Percentiles rank a stretch among this genome's conserved stretches.
Conservation (phyloP, 92 coral and sea anemone species). For the Actinostola sp. region DNA sequence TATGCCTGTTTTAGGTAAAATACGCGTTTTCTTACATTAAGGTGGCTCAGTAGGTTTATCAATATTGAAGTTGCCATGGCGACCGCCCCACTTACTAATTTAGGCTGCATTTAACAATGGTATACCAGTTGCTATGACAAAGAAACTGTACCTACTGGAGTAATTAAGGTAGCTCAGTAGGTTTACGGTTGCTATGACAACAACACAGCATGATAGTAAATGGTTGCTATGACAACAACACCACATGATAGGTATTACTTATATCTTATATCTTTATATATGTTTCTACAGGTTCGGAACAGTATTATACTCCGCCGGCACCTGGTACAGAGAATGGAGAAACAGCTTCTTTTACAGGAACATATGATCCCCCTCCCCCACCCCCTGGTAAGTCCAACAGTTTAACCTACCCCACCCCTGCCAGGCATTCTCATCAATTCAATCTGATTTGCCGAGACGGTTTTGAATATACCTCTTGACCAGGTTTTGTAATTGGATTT, state of each 20-base stretch:
- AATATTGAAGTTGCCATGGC: not conserved
- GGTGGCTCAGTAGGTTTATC: not conserved
- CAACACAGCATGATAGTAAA: no score
- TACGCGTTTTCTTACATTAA: no score
- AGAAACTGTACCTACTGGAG: no score
- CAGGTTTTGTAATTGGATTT: not conserved
- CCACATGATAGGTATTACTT: not conserved
- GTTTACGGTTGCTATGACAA: no score
- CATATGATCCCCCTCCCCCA: slow-evolving; percentile 81
- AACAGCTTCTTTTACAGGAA: slow-evolving; percentile 57
- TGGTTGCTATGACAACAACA: not conserved
- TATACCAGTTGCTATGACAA: no score
- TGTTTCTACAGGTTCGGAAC: slow-evolving; percentile 23
- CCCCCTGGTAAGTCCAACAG: slow-evolving; percentile 84
- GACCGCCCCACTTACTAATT: not conserved
- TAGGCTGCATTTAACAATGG: no score
- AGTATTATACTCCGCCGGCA: slow-evolving; percentile 63
- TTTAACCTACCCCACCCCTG: no score
- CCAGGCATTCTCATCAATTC: no score
- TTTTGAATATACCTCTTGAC: no score
- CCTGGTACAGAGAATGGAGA: slow-evolving; percentile 82
- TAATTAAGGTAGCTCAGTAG: no score
- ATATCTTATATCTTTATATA: not conserved
- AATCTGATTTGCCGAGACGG: no score
- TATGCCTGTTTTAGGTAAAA: slow-evolving; percentile 14